A percentile compares a stretch with the other conserved stretches of the same genome.
Evolutionary conservation across 2,888 invertebrate species (phyloP).

Genomic region (Aphrophora alni): DNA sequence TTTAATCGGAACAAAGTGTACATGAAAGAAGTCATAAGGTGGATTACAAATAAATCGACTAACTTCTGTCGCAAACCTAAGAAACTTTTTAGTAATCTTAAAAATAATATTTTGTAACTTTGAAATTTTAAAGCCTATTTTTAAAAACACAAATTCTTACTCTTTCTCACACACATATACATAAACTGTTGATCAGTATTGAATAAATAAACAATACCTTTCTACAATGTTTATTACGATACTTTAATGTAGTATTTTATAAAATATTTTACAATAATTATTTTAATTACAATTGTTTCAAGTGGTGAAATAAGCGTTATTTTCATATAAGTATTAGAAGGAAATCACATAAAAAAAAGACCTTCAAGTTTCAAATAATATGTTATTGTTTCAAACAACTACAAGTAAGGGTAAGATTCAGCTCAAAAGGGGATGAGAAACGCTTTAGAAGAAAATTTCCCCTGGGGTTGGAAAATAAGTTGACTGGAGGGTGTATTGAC

Average conservation of each 20-base stretch:
- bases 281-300: too few relatives aligned
- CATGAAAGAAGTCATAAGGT: conserved; percentile 28
- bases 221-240: too few relatives aligned
- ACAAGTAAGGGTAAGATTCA: neutral
- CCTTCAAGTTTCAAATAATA: neutral
- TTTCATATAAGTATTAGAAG: too few relatives aligned
- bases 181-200: too few relatives aligned
- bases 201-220: too few relatives aligned
- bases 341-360: neutral
- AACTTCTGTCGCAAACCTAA: neutral
- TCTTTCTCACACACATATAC: too few relatives aligned
- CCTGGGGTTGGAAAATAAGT: conserved; percentile 36
- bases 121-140: too few relatives aligned
- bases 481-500: conserved; percentile 32
- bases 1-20: conserved; percentile 37
- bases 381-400: neutral
- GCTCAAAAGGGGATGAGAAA: conserved; percentile 33
- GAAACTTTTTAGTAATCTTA: neutral
- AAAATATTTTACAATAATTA: too few relatives aligned
- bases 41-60: neutral
- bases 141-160: too few relatives aligned
- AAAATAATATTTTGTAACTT: neutral
- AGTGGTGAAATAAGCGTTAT: too few relatives aligned
- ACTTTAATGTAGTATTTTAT: too few relatives aligned
- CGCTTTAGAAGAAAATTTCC: conserved; percentile 38